Conservation (phyloP, 1,140 invertebrate species). For the Anastatus disparis region DNA sequence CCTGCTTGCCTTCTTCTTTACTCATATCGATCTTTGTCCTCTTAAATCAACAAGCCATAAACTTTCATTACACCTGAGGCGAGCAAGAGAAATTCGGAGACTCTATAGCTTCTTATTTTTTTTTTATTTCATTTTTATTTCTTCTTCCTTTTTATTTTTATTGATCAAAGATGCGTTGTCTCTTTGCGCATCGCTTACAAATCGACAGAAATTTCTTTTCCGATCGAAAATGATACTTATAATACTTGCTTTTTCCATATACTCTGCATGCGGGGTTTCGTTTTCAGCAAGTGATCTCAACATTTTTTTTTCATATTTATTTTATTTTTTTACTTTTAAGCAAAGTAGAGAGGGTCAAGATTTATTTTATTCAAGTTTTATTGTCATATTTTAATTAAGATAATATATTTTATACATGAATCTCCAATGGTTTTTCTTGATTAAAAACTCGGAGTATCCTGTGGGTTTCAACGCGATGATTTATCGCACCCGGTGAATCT, state of each 20-base stretch:
- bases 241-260: too few species aligned
- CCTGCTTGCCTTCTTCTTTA: too few species aligned
- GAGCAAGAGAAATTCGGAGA: constrained; percentile 31
- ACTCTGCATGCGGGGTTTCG: too few species aligned
- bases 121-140: background rate
- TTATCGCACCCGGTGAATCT: background rate
- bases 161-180: background rate
- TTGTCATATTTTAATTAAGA: constrained; percentile 30
- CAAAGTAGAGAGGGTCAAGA: background rate
- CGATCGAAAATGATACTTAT: too few species aligned
- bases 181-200: constrained; percentile 11
- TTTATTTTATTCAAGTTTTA: background rate
- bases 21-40: constrained; percentile 43
- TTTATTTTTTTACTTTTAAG: too few species aligned
- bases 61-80: constrained; percentile 40
- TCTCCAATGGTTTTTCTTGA: background rate
- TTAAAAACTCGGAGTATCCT: background rate
- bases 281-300: too few species aligned
- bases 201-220: constrained; percentile 10
- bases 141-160: background rate
- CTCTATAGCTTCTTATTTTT: background rate
- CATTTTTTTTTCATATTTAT: background rate
- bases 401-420: constrained; percentile 19
- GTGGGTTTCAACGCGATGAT: background rate
- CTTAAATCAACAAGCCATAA: constrained; percentile 44